These are phyloP conservation scores for Onychostoma macrolepis DNA, from an alignment of 2,113 vertebrate species.

Conservation along the genomic window DNA sequence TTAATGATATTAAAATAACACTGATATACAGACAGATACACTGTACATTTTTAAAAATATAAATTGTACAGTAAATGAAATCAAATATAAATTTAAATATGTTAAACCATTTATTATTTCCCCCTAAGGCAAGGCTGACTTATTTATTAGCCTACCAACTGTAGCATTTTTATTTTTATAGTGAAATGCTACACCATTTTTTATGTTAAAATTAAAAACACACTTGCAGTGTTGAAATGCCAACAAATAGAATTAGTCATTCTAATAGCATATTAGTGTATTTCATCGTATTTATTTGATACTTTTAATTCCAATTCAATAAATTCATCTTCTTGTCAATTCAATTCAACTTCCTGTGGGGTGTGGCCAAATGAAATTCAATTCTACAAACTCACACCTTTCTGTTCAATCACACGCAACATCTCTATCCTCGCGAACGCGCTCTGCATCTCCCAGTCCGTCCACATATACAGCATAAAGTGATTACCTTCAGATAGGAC, in stretches of 20 bases:
- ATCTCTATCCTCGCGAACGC: not conserved
- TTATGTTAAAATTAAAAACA: too few relatives aligned
- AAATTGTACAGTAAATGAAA: not conserved
- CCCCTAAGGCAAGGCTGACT: not conserved
- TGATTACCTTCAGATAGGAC: constrained; percentile 53
- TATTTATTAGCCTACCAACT: too few relatives aligned
- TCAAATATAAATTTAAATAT: not conserved
- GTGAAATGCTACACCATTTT: too few relatives aligned
- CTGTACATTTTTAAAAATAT: not conserved
- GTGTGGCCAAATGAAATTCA: not conserved
- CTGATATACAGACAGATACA: too few relatives aligned
- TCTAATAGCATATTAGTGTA: not conserved
- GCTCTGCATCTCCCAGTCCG: not conserved
- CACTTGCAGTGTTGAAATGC: not conserved
- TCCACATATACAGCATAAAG: constrained; percentile 34
- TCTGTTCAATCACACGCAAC: not conserved
- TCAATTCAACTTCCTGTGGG: not conserved
- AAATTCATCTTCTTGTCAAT: not conserved
- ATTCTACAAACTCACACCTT: not conserved
- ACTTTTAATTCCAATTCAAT: not conserved
- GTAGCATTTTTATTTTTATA: too few relatives aligned
- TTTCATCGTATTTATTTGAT: not conserved
- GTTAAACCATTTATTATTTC: too few relatives aligned
- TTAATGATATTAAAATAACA: too few relatives aligned
- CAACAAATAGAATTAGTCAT: not conserved